Conservation (phyloP, 2,113 vertebrate genomes). For the Odobenus rosmarus region DNA sequence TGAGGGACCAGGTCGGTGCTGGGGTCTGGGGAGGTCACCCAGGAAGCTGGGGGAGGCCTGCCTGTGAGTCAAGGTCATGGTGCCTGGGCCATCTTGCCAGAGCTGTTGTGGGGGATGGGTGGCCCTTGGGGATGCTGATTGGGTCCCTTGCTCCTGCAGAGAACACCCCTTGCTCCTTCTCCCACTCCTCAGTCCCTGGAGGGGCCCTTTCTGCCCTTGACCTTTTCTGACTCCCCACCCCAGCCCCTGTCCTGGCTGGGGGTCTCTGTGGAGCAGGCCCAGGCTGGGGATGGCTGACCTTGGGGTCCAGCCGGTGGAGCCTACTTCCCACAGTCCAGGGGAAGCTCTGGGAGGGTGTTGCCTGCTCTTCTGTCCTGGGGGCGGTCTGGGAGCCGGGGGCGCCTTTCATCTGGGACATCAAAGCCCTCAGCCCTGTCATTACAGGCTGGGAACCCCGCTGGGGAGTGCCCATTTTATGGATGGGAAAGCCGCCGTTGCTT, state of each 20-base stretch:
- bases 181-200: rapidly evolving
- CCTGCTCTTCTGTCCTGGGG: neutral
- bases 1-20: neutral
- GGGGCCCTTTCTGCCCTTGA: rapidly evolving
- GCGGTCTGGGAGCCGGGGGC: neutral
- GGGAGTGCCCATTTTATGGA: slow-evolving; percentile 56
- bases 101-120: rapidly evolving
- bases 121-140: neutral
- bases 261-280: neutral
- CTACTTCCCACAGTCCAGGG: neutral
- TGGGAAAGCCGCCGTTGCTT: neutral
- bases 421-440: slow-evolving; percentile 49
- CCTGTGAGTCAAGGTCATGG: neutral
- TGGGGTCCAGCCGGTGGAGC: neutral
- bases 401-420: slow-evolving; percentile 62
- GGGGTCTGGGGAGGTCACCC: neutral
- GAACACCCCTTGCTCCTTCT: neutral
- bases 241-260: rapidly evolving
- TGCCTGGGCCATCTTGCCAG: rapidly evolving
- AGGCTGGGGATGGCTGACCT: neutral
- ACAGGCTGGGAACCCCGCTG: neutral
- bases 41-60: neutral
- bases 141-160: neutral
- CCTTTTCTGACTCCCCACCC: rapidly evolving
- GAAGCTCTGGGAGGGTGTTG: rapidly evolving